Conservation (phyloP, 1,140 invertebrate species). For the Eueides isabella region DNA sequence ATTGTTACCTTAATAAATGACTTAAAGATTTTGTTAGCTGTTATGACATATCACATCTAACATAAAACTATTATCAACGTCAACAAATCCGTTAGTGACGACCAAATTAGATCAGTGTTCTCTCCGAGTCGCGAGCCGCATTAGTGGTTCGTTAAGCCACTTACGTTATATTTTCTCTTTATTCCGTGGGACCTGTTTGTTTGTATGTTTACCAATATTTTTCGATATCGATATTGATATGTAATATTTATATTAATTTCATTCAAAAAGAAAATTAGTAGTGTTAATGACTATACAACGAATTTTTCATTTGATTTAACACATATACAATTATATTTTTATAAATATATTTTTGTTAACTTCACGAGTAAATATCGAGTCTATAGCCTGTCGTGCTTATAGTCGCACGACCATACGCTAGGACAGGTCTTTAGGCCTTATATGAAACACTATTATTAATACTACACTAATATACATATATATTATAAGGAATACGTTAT, state of each 20-base stretch:
- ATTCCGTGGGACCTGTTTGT: constrained; percentile 43
- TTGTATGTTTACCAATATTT: background rate
- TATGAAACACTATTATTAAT: too few species aligned
- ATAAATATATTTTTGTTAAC: too few species aligned
- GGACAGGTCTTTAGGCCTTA: too few species aligned
- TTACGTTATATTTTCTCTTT: constrained; percentile 55
- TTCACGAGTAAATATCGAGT: too few species aligned
- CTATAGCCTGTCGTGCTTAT: too few species aligned
- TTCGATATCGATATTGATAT: background rate
- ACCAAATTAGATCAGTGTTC: constrained; percentile 57
- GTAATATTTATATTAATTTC: background rate
- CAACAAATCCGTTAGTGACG: too few species aligned
- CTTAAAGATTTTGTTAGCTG: too few species aligned
- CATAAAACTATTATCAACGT: too few species aligned
- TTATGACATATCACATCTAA: too few species aligned
- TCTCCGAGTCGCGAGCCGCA: constrained; percentile 43
- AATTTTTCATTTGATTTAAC: background rate
- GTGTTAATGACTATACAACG: background rate
- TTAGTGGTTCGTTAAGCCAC: constrained; percentile 49
- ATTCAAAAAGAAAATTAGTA: background rate
- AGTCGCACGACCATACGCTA: too few species aligned
- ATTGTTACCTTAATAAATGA: too few species aligned
- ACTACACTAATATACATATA: too few species aligned
- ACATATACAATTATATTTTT: background rate
- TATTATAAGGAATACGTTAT: constrained; percentile 34